These are phyloP conservation scores for Choloepus didactylus DNA, from an alignment of 2,797 vertebrate species.

Conservation along the genomic window DNA sequence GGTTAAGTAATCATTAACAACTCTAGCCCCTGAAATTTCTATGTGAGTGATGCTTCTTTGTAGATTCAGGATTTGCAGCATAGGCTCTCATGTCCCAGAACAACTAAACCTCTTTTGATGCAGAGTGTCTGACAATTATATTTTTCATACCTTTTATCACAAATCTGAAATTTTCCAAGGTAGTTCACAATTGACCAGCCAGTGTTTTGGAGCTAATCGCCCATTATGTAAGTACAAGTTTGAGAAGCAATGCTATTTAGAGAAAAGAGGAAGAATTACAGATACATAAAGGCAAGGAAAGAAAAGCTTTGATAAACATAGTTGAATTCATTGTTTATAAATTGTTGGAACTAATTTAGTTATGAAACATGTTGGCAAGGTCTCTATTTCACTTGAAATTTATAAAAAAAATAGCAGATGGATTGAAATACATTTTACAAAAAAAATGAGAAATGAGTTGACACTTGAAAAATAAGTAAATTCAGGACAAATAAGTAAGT, in stretches of 20 bases:
- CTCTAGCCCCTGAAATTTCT: not conserved
- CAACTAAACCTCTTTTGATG: conserved; percentile 12
- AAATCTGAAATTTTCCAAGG: not conserved
- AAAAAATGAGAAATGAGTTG: not conserved
- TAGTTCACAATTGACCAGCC: not conserved
- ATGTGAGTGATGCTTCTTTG: not conserved
- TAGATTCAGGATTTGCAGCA: not conserved
- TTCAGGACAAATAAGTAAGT: not conserved
- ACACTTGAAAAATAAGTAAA: conserved; percentile 43
- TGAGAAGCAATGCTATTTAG: conserved; percentile 7
- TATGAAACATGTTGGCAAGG: conserved; percentile 18
- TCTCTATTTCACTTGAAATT: conserved; percentile 24
- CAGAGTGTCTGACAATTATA: conserved; percentile 50
- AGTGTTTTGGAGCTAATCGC: not conserved
- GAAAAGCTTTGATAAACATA: conserved; percentile 22
- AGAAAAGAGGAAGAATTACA: not conserved
- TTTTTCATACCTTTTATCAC: conserved; percentile 1
- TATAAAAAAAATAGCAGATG: not conserved
- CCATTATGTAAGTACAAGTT: conserved; percentile 48
- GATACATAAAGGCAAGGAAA: not conserved
- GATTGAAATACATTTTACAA: not conserved
- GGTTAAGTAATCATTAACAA: conserved; percentile 19
- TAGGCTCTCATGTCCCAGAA: conserved; percentile 28
- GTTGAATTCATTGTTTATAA: conserved; percentile 40
- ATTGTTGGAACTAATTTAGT: conserved; percentile 13